Evolutionary conservation across 2,797 vertebrate genomes (phyloP).

Genomic region (Arnoldichthys spilopterus): DNA sequence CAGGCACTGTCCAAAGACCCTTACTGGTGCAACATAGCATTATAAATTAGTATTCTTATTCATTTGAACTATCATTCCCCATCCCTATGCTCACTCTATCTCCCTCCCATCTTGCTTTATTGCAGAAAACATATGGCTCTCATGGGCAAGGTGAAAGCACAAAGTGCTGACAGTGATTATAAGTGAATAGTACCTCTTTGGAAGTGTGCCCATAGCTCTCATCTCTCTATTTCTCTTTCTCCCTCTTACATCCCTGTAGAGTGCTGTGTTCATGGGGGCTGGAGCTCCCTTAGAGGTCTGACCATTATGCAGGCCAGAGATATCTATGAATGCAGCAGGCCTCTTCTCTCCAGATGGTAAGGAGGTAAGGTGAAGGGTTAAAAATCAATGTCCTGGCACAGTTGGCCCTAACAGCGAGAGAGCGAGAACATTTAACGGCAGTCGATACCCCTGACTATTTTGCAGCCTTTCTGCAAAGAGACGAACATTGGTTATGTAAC

Average conservation of each 20-base stretch:
- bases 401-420: constrained; percentile 45
- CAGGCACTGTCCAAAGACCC: constrained; percentile 31
- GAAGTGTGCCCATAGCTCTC: constrained; percentile 28
- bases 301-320: constrained; percentile 12
- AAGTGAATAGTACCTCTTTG: constrained; percentile 30
- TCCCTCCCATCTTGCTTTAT: not conserved
- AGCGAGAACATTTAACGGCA: constrained; percentile 52
- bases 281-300: not conserved
- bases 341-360: constrained; percentile 15
- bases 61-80: not conserved
- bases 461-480: constrained; percentile 46
- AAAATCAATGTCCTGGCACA: constrained; percentile 49
- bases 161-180: constrained; percentile 29
- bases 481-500: constrained; percentile 61
- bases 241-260: not conserved
- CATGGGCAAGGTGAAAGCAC: constrained; percentile 23
- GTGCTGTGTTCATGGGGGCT: not conserved
- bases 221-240: constrained; percentile 28
- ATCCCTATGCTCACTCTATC: not conserved
- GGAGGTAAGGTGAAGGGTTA: constrained; percentile 38
- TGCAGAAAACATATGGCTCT: constrained; percentile 12
- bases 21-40: constrained; percentile 36
- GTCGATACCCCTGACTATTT: constrained; percentile 49
- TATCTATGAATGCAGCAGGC: constrained; percentile 20
- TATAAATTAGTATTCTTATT: constrained; percentile 16